Evolutionary conservation across 2,888 invertebrate genomes (phyloP).

Genomic region (Branchipolynoe longqiensis): DNA sequence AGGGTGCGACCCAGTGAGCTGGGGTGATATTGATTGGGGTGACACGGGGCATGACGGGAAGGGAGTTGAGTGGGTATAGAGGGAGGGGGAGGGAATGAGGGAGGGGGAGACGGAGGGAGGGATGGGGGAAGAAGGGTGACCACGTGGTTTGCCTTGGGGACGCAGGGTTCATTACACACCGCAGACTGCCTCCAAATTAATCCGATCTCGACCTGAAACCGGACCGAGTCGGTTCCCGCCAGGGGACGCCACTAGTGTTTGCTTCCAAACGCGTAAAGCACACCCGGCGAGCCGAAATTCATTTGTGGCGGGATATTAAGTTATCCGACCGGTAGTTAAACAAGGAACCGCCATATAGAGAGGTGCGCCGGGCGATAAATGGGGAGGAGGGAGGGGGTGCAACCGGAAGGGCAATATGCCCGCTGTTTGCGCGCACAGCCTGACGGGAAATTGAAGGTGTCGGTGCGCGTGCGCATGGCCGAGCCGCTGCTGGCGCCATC

Average conservation of each 20-base stretch:
- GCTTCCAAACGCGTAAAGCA: constrained; percentile 19
- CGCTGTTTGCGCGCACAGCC: constrained; percentile 34
- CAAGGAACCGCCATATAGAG: background rate
- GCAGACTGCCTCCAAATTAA: background rate
- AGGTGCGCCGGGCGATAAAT: constrained; percentile 22
- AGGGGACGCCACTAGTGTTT: background rate
- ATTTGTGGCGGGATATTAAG: constrained; percentile 31
- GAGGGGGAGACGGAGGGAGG: background rate
- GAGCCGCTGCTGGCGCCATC: background rate
- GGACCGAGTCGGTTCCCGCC: constrained; percentile 20
- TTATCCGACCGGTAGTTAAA: constrained; percentile 26
- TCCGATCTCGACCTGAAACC: constrained; percentile 15
- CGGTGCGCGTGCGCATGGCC: constrained; percentile 5
- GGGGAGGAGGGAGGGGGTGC: no score
- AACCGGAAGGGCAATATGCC: constrained; percentile 38
- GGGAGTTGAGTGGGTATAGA: background rate
- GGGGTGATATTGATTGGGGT: no score
- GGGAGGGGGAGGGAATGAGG: background rate
- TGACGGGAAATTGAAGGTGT: constrained; percentile 44
- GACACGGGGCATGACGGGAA: no score
- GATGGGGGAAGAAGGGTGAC: background rate
- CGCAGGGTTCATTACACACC: background rate
- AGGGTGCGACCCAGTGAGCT: no score
- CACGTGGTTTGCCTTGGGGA: background rate
- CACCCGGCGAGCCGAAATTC: constrained; percentile 23